Evolutionary conservation across 2,888 invertebrate genomes (phyloP).

Genomic region (Latrodectus hesperus): DNA sequence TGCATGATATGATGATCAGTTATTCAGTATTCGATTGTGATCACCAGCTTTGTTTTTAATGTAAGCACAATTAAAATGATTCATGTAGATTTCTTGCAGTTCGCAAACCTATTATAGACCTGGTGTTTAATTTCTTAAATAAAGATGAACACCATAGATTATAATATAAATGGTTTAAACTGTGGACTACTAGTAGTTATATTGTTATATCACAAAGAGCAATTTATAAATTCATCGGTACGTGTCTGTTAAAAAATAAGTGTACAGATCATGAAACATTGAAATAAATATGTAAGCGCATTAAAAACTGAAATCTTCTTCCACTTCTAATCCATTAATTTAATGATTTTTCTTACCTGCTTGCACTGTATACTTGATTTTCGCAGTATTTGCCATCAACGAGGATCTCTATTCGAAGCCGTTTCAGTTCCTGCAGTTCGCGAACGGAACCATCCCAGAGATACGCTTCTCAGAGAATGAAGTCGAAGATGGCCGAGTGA

Average conservation of each 20-base stretch:
- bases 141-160: too few species aligned
- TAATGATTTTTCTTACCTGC: neutral
- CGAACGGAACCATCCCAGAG: slow-evolving; percentile 70
- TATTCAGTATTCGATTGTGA: too few species aligned
- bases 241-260: neutral
- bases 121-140: too few species aligned
- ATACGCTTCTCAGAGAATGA: slow-evolving; percentile 70
- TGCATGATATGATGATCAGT: too few species aligned
- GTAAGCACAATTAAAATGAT: too few species aligned
- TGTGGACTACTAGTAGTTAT: too few species aligned
- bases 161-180: too few species aligned
- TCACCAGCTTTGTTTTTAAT: too few species aligned
- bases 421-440: slow-evolving; percentile 70
- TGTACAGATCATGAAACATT: neutral
- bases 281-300: neutral
- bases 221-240: neutral
- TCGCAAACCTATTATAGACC: too few species aligned
- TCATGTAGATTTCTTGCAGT: too few species aligned
- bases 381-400: neutral
- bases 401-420: slow-evolving; percentile 57
- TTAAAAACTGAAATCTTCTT: neutral
- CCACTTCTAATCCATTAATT: neutral
- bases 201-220: too few species aligned
- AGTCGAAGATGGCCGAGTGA: slow-evolving; percentile 51
- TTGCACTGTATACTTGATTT: neutral